Conservation (phyloP, 2,797 vertebrate species). For the Gobionotothen gibberifrons region DNA sequence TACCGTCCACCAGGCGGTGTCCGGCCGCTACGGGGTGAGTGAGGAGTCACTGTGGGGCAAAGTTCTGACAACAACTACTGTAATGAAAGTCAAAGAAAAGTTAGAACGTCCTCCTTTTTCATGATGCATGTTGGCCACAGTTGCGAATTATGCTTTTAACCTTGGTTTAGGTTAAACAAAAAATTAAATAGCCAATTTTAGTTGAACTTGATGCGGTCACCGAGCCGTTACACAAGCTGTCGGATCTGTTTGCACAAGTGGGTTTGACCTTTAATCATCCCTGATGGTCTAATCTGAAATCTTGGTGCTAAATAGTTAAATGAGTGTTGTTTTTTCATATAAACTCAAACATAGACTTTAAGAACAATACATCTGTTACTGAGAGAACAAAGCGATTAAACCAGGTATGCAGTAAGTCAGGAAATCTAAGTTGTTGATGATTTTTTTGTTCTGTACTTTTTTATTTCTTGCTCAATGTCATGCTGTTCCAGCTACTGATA, state of each 20-base stretch:
- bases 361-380: not conserved
- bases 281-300: not conserved
- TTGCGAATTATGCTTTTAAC: not conserved
- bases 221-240: accelerated
- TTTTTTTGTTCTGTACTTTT: not conserved
- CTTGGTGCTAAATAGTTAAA: too few relatives aligned
- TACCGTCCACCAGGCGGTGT: constrained; percentile 89
- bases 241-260: not conserved
- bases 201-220: not conserved
- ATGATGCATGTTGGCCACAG: not conserved
- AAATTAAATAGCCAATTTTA: too few relatives aligned
- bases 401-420: not conserved
- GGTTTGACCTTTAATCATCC: not conserved
- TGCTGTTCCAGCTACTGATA: not conserved
- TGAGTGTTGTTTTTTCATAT: too few relatives aligned
- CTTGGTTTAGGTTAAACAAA: not conserved
- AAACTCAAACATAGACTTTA: not conserved
- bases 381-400: not conserved
- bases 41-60: not conserved
- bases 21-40: constrained; percentile 93
- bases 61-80: not conserved
- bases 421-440: not conserved
- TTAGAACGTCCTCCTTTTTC: not conserved
- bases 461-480: not conserved
- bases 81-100: not conserved